Evolutionary conservation across 1,140 invertebrate species (phyloP).

Genomic region (Lepidurus packardi): DNA sequence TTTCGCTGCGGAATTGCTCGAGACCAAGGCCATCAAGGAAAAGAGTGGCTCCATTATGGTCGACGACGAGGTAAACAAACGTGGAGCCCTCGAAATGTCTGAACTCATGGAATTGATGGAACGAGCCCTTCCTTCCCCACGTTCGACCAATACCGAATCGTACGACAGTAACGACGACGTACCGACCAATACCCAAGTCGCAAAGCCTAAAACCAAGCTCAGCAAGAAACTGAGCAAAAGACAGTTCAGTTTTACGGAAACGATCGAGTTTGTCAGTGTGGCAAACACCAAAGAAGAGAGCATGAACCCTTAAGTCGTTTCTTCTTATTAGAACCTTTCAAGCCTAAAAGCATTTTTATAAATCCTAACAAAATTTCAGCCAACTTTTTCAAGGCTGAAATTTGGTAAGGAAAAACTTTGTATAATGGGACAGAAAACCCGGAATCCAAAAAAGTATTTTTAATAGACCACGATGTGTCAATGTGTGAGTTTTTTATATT

Average conservation of each 20-base stretch:
- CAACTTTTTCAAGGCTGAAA: background rate
- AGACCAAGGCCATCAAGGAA: conserved; percentile 37
- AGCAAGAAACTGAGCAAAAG: conserved; percentile 34
- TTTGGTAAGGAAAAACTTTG: background rate
- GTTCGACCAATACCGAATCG: conserved; percentile 33
- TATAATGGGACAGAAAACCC: conserved; percentile 6
- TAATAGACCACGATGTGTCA: conserved; percentile 6
- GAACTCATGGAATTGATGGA: conserved; percentile 35
- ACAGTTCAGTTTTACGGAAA: conserved; percentile 35
- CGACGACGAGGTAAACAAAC: conserved; percentile 34
- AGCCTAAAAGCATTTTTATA: background rate
- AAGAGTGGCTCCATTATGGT: conserved; percentile 24
- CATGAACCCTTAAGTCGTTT: conserved; percentile 26
- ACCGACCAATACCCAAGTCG: conserved; percentile 16
- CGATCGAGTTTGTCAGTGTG: conserved; percentile 33
- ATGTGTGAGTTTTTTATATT: conserved; percentile 18
- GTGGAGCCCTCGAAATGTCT: conserved; percentile 35
- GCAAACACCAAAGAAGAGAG: conserved; percentile 31
- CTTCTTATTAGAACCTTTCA: background rate
- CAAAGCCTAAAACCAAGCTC: conserved; percentile 32
- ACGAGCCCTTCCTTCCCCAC: background rate
- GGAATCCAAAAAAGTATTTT: conserved; percentile 1
- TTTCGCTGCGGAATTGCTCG: conserved; percentile 46
- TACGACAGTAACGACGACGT: conserved; percentile 37
- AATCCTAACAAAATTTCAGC: conserved; percentile 7